Percentiles rank a stretch among this genome's conserved stretches.
Evolutionary conservation across 2,797 vertebrate species (phyloP).

Genomic region (Sciurus vulgaris): DNA sequence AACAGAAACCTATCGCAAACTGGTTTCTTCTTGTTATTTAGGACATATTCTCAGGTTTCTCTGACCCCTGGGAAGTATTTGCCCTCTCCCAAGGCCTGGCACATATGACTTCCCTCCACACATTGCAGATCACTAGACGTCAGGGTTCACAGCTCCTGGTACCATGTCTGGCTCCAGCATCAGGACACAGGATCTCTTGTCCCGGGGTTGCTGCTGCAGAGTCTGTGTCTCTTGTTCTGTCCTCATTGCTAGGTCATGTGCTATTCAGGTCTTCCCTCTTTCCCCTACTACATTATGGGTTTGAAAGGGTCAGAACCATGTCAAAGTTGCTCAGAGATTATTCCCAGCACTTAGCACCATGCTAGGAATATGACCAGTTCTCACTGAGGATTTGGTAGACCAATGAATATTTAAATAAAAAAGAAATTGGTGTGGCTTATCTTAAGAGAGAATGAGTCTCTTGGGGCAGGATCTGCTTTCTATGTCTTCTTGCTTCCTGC

Average conservation of each 20-base stretch:
- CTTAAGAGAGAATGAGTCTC: background rate
- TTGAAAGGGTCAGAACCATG: background rate
- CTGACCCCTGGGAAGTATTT: too few relatives aligned
- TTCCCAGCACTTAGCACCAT: background rate
- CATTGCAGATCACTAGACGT: background rate
- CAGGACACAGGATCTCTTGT: background rate
- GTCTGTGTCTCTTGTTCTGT: background rate
- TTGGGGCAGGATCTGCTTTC: background rate
- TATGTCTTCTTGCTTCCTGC: background rate
- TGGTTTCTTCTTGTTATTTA: background rate
- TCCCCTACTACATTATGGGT: rapidly evolving
- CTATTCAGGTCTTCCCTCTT: background rate
- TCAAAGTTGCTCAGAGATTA: background rate
- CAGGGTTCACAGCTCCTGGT: background rate
- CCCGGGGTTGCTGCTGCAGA: background rate
- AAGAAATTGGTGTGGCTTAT: too few relatives aligned
- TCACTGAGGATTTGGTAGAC: background rate
- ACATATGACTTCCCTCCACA: background rate
- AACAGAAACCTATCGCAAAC: background rate
- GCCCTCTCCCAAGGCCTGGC: background rate
- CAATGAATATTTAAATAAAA: background rate
- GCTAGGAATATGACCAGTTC: background rate
- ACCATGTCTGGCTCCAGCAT: background rate
- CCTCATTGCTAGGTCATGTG: too few relatives aligned
- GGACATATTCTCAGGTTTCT: background rate